Percentiles rank a stretch among this genome's conserved stretches.
phyloP scores from a whole-genome alignment of 2,888 invertebrate genomes.

The Leucoma salicis region DNA sequence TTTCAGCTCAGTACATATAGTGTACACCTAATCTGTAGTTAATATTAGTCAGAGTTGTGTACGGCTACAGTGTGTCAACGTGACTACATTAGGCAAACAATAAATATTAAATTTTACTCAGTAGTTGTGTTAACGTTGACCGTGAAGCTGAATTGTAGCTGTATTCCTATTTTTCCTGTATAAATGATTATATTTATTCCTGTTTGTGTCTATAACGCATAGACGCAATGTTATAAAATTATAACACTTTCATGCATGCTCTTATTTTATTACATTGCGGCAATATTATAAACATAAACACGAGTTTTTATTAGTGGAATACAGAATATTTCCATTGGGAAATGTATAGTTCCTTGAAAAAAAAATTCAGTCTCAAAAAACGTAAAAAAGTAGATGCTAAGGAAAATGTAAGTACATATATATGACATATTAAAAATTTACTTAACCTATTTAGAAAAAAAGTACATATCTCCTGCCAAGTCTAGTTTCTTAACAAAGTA shows the following conservation, averaged over 20 bases:
- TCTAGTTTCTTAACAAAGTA: background rate
- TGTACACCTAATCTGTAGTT: constrained; percentile 21
- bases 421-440: background rate
- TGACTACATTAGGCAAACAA: constrained; percentile 41
- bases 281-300: background rate
- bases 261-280: background rate
- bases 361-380: constrained; percentile 52
- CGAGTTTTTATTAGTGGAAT: background rate
- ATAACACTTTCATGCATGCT: too few species aligned
- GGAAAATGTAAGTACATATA: constrained; percentile 43
- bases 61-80: constrained; percentile 33
- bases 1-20: constrained; percentile 7
- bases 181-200: constrained; percentile 8
- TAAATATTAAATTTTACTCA: constrained; percentile 39
- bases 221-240: too few species aligned
- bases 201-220: background rate
- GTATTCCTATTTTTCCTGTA: constrained; percentile 22
- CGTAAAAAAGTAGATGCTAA: constrained; percentile 28
- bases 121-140: constrained; percentile 50
- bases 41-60: constrained; percentile 44
- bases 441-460: background rate
- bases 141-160: constrained; percentile 41
- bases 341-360: constrained; percentile 51
- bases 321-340: constrained; percentile 2
- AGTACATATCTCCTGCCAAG: background rate